Base-by-base conservation (phyloP, 1,140 invertebrate species). In the Branchinecta lindahli region DNA sequence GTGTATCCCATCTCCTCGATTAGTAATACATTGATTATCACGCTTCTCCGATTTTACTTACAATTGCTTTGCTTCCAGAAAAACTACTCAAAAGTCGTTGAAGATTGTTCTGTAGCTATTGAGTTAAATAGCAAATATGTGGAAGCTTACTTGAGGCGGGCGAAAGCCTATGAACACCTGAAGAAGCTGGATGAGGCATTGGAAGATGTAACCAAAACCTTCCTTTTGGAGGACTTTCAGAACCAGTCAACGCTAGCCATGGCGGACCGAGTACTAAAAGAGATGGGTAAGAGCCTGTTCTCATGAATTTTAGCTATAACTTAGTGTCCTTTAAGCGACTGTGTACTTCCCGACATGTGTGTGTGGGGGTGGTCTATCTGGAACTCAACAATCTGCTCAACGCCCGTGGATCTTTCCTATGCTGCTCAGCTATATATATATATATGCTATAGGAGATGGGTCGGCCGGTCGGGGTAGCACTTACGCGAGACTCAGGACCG, bases 151-250 rank as follows among this genome's bases (percentile, higher is more conserved):
- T 81, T 85, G 66, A 80, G 95, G 68, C 81, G 94, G 72, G 91
- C 92, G 8, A 87, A 88, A 75, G 92, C 90, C 12, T 84, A 86
- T 74, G 91, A 96, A 80, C 82, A 86, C 20, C 84, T 85, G 66
- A 87, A 88, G 74, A 85, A 95, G 71, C 83, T 91, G 71, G 83
- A 87, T 74, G 82, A 87, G 69, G 87, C 89, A 66, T 79, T 97
- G 61, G 92, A 96, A 82, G 93, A 97, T 83, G 85, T 95, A 0
- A 96, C 93, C 15, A 87, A 90, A 67, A 89, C 91, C 20, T 96
- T 92, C 80, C 88, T 96, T 74, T 79, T 96, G 69, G 93, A 96
- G 81, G 84, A 85, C 72, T 98, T 95, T 79, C 82, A 86, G 74
- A 92, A 92, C 77, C 86, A 88, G 74, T 83, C 80, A 68, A 87